phyloP scores from a whole-genome alignment of 2,113 vertebrate species.

The Forbesichthys agassizii region DNA sequence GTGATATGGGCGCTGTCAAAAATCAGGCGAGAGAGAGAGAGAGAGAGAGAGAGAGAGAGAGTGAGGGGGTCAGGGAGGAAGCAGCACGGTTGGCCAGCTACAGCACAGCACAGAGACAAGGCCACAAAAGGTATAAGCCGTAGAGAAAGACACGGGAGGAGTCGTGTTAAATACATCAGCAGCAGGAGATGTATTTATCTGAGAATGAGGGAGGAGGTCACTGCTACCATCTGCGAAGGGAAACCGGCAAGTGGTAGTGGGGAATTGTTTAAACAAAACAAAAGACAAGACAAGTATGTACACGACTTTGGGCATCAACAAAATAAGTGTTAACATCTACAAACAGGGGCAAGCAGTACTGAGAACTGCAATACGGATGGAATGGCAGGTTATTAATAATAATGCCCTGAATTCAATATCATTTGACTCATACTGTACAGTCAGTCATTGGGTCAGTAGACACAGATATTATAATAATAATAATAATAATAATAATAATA shows the following conservation, averaged over 20 bases:
- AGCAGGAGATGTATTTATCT: slow-evolving; percentile 72
- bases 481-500: not conserved
- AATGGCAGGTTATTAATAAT: slow-evolving; percentile 48
- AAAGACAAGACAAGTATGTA: slow-evolving; percentile 1
- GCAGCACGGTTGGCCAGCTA: slow-evolving; percentile 66
- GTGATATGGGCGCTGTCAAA: slow-evolving; percentile 77
- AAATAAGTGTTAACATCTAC: slow-evolving; percentile 37
- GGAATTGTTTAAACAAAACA: slow-evolving; percentile 5
- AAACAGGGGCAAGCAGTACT: slow-evolving; percentile 53
- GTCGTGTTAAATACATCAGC: slow-evolving; percentile 72
- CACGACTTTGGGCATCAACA: slow-evolving; percentile 25
- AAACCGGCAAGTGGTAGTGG: slow-evolving; percentile 29
- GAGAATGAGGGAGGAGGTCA: slow-evolving; percentile 47
- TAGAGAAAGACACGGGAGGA: slow-evolving; percentile 28
- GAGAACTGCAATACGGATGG: slow-evolving; percentile 34
- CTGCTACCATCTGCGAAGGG: slow-evolving; percentile 66
- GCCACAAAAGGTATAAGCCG: slow-evolving; percentile 42
- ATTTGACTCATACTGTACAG: not conserved
- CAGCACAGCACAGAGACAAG: slow-evolving; percentile 54
- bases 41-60: slow-evolving; percentile 70
- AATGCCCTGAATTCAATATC: slow-evolving; percentile 28
- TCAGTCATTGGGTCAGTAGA: not conserved
- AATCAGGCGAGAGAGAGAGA: slow-evolving; percentile 60
- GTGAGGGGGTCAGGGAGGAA: slow-evolving; percentile 59
- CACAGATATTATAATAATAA: not conserved